Conservation (phyloP, 2,888 invertebrate genomes). For the Caenorhabditis sp. region DNA sequence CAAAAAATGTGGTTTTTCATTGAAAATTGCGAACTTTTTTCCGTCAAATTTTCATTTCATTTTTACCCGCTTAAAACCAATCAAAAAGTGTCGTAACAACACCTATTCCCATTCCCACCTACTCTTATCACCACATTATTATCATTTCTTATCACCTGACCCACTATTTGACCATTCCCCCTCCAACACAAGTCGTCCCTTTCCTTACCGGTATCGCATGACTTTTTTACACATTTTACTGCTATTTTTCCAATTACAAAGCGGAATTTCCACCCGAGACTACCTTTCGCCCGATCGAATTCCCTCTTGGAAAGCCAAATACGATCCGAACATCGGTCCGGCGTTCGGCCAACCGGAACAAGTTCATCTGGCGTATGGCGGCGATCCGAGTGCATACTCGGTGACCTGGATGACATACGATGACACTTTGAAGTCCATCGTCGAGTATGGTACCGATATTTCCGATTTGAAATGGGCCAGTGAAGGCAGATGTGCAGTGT, state of each 20-base stretch:
- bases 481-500: constrained; percentile 66
- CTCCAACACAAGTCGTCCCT: no score
- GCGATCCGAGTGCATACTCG: constrained; percentile 68
- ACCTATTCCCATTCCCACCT: background rate
- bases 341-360: constrained; percentile 80
- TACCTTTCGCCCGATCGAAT: constrained; percentile 56
- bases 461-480: background rate
- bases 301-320: constrained; percentile 64
- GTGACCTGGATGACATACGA: constrained; percentile 82
- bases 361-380: constrained; percentile 79
- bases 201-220: background rate
- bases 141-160: constrained; percentile 29
- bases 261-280: constrained; percentile 13
- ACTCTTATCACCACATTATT: constrained; percentile 18
- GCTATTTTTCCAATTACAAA: background rate
- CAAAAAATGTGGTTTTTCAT: no score
- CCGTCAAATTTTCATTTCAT: no score
- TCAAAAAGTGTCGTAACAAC: background rate
- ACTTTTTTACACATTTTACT: constrained; percentile 5
- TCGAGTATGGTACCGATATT: constrained; percentile 76
- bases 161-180: background rate
- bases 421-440: constrained; percentile 75
- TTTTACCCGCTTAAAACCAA: no score
- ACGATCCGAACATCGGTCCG: constrained; percentile 75
- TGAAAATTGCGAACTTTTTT: no score